A percentile compares a stretch with the other conserved stretches of the same genome.
Evolutionary conservation across 2,888 invertebrate genomes (phyloP).

Genomic region (Phyllotreta striolata): DNA sequence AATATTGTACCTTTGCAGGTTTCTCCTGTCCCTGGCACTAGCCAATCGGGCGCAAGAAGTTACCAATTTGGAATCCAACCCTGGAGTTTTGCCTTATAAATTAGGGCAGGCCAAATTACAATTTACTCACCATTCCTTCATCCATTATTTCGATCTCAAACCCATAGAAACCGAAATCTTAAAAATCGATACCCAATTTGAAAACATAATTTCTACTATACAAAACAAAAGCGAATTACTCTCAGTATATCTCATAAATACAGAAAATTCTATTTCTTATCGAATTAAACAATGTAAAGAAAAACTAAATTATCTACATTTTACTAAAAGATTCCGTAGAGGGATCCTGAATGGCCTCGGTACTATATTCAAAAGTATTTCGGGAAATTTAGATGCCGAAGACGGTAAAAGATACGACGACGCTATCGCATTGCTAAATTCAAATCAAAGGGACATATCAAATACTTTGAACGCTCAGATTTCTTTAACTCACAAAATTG

Average conservation of each 20-base stretch:
- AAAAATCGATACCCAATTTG: conserved; percentile 17
- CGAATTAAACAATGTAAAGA: background rate
- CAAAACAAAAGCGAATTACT: conserved; percentile 1
- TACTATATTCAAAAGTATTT: conserved; percentile 28
- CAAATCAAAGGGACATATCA: conserved; percentile 5
- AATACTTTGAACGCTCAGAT: conserved; percentile 12
- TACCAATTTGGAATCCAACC: conserved; percentile 19
- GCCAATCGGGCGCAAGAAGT: conserved; percentile 19
- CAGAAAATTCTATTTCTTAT: conserved; percentile 8
- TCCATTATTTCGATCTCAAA: conserved; percentile 18
- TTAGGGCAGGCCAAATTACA: conserved; percentile 31
- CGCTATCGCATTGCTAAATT: background rate
- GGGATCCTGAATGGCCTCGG: conserved; percentile 30
- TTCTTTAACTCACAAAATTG: conserved; percentile 2
- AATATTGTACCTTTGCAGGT: conserved; percentile 8
- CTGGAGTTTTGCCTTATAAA: conserved; percentile 27
- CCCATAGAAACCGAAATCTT: conserved; percentile 8
- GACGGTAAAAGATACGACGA: conserved; percentile 19
- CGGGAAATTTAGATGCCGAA: conserved; percentile 30
- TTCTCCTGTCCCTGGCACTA: background rate
- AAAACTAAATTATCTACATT: conserved; percentile 14
- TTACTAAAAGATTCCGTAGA: conserved; percentile 18
- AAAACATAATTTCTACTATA: conserved; percentile 4
- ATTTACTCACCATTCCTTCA: conserved; percentile 15
- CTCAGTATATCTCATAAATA: background rate